A percentile compares a stretch with the other conserved stretches of the same genome.
Conservation (phyloP, 1,140 invertebrate species). For the Globodera ellingtonae region DNA sequence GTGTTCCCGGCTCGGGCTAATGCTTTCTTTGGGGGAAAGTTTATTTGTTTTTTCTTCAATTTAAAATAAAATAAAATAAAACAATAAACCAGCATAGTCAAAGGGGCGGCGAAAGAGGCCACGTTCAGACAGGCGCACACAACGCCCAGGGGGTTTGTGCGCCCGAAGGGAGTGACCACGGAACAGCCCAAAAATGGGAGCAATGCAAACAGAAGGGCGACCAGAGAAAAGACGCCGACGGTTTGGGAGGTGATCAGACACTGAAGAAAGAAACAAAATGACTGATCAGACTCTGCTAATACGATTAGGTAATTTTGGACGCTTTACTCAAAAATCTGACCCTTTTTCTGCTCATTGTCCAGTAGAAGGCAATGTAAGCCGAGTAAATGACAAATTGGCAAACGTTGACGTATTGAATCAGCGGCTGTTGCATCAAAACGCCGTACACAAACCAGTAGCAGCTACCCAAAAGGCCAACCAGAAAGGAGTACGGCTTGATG, state of each 20-base stretch:
- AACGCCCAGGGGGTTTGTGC: neutral
- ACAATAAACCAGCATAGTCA: neutral
- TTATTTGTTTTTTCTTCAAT: neutral
- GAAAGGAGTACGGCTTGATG: neutral
- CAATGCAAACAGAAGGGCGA: neutral
- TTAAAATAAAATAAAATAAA: neutral
- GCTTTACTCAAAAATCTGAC: neutral
- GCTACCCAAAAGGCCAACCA: neutral
- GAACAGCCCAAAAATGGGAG: neutral
- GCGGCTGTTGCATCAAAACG: neutral
- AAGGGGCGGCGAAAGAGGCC: neutral
- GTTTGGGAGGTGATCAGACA: neutral
- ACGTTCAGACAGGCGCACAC: neutral
- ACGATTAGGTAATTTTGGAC: neutral
- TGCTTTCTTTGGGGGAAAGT: neutral
- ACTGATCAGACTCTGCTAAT: neutral
- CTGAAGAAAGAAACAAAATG: neutral
- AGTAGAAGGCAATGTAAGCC: conserved; percentile 3
- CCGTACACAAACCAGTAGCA: conserved; percentile 6
- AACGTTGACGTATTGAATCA: neutral
- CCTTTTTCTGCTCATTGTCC: conserved; percentile 1
- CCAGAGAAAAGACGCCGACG: neutral
- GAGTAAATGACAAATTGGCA: neutral
- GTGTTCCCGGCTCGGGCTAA: neutral
- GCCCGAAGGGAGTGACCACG: conserved; percentile 1